Evolutionary conservation across 2,113 vertebrate species (phyloP), one percentile per base, ranked within the genome.

Genomic region (Mirza zaza): DNA sequence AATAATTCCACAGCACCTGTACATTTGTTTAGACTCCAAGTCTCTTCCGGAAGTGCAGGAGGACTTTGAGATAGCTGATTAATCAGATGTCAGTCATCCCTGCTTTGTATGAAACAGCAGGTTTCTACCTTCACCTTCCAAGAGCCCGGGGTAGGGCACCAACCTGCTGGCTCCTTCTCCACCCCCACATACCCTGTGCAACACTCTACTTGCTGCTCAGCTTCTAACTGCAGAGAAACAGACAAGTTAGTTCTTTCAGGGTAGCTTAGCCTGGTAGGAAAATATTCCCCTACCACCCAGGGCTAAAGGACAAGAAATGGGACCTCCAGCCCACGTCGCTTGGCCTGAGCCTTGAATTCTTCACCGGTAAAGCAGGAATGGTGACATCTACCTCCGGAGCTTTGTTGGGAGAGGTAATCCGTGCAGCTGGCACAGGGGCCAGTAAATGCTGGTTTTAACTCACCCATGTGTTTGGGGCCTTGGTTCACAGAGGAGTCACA

Each of bases 81-180:
- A 1, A 0, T 57, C 34, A 52, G 48, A 68, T 1, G 25, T 36
- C 13, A 0, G 9, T 39, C 39, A 48, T 1, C 39, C 10, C 20
- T 67, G 57, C 55, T 82, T 59, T 83, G 36, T 68, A 48, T 32
- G 11, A 52, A 71, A 36, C 25, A 12, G 3, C 12, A 5, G 27
- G 5, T 48, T 45, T 75, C 84, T 36, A 10, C 25, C 10, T 55
- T 25, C 2, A 59, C 15, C 34, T 71, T 92, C 55, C 45, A 36
- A 55, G 90, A 45, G 27, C 50, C n/a, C 14, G 55, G 45, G 27
- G 50, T 14, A n/a, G 6, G 27, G n/a, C 1, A 3, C 52, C 29
- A 14, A 12, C 95, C 27, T 63, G 8, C n/a, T 67, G 27, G 32
- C 25, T 52, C 55, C 32, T 48, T 65, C 42, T 81, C 80, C 52